Percentiles rank a stretch among this genome's conserved stretches.
These are phyloP conservation scores for Bombus superbus DNA, from an alignment of 1,140 invertebrate genomes.

Conservation along the genomic window DNA sequence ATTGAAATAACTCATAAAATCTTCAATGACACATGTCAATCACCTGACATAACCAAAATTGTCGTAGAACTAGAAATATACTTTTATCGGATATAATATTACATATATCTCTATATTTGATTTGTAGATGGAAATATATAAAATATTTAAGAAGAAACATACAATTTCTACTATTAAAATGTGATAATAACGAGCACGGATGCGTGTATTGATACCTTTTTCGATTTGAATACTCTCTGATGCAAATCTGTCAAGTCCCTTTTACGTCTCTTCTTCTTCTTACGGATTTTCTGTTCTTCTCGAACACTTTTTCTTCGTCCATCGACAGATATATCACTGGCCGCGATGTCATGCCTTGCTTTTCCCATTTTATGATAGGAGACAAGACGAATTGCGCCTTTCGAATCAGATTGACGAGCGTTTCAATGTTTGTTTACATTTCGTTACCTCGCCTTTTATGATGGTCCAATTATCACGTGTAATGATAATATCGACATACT, in stretches of 20 bases:
- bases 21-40: constrained; percentile 1
- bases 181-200: not conserved
- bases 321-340: not conserved
- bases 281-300: not conserved
- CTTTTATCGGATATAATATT: not conserved
- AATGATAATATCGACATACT: constrained; percentile 4
- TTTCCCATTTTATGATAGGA: not conserved
- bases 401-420: not conserved
- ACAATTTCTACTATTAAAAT: not conserved
- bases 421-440: constrained; percentile 36
- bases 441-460: constrained; percentile 22
- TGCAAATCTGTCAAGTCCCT: constrained; percentile 2
- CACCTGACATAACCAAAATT: constrained; percentile 23
- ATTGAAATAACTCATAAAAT: not conserved
- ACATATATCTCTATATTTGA: not conserved
- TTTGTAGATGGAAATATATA: not conserved
- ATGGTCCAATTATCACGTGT: not conserved
- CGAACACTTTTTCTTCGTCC: not conserved
- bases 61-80: not conserved
- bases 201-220: not conserved
- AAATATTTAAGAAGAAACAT: not conserved
- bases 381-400: not conserved
- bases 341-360: not conserved
- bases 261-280: constrained; percentile 36
- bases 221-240: not conserved